These are phyloP conservation scores for Cettia cetti DNA, from an alignment of 2,113 vertebrate species.

Conservation along the genomic window DNA sequence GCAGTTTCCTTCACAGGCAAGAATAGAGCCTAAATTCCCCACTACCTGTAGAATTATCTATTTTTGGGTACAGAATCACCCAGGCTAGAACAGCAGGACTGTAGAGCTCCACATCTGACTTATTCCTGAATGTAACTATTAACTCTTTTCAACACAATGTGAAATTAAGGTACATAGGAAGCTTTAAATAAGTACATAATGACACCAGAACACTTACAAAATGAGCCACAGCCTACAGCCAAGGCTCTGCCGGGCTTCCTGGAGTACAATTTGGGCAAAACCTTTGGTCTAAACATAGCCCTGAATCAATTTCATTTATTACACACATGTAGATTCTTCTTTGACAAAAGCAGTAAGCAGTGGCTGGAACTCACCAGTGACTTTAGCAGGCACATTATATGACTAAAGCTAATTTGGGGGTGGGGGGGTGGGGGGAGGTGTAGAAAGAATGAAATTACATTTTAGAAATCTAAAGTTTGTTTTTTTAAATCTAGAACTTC, in stretches of 20 bases:
- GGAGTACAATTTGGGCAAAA: not conserved
- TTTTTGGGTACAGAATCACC: not conserved
- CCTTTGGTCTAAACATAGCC: not conserved
- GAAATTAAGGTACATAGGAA: not conserved
- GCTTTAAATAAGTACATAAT: not conserved
- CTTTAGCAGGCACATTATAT: not conserved
- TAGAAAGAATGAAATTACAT: not conserved
- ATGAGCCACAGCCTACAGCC: not conserved
- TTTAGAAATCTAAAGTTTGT: not conserved
- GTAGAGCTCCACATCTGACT: not conserved
- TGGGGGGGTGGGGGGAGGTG: too few relatives aligned
- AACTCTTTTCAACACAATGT: not conserved
- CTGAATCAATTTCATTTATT: not conserved
- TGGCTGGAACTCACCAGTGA: not conserved
- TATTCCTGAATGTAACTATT: not conserved
- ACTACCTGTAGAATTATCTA: not conserved
- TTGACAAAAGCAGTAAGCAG: not conserved
- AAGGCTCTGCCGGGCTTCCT: not conserved
- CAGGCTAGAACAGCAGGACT: not conserved
- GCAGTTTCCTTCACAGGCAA: not conserved
- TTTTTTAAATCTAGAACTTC: not conserved
- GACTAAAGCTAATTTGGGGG: not conserved
- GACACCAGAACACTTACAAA: not conserved
- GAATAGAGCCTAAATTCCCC: not conserved
- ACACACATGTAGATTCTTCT: not conserved